A percentile compares a stretch with the other conserved stretches of the same genome.
Conservation (phyloP, 2,113 vertebrate genomes). For the Lophotis ruficrista region DNA sequence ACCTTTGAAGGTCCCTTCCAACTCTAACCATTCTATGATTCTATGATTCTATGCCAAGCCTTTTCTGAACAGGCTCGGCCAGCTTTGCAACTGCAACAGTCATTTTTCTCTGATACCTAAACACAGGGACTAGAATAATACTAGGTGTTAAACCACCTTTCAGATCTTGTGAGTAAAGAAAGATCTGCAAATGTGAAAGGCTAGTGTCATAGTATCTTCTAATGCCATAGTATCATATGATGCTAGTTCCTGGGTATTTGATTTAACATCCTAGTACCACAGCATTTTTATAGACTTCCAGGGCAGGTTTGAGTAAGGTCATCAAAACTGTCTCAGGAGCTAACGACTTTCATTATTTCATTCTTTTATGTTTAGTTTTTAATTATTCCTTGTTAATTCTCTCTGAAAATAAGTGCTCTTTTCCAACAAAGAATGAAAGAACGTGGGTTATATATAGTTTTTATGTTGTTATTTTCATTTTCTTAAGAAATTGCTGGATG, state of each 20-base stretch:
- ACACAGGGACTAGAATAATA: not conserved
- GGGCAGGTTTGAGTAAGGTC: not conserved
- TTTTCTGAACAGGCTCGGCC: not conserved
- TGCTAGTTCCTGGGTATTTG: not conserved
- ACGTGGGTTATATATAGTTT: not conserved
- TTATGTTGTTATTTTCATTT: not conserved
- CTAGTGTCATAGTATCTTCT: not conserved
- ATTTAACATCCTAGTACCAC: not conserved
- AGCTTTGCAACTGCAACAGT: not conserved
- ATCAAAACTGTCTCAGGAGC: not conserved
- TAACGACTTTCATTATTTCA: not conserved
- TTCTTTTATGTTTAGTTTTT: not conserved
- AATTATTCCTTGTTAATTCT: not conserved
- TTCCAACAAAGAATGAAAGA: not conserved
- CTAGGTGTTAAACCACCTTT: not conserved
- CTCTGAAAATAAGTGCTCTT: not conserved
- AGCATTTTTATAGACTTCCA: not conserved
- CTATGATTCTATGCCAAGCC: too few species aligned
- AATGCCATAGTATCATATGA: not conserved
- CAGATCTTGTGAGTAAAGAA: not conserved
- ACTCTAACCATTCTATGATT: too few species aligned
- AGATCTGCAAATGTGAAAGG: not conserved
- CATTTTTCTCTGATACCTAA: not conserved
- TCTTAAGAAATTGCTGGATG: not conserved
- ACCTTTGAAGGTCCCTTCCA: too few species aligned